These are phyloP conservation scores for Oceanodroma tethys DNA, from an alignment of 2,113 vertebrate species.

Conservation along the genomic window DNA sequence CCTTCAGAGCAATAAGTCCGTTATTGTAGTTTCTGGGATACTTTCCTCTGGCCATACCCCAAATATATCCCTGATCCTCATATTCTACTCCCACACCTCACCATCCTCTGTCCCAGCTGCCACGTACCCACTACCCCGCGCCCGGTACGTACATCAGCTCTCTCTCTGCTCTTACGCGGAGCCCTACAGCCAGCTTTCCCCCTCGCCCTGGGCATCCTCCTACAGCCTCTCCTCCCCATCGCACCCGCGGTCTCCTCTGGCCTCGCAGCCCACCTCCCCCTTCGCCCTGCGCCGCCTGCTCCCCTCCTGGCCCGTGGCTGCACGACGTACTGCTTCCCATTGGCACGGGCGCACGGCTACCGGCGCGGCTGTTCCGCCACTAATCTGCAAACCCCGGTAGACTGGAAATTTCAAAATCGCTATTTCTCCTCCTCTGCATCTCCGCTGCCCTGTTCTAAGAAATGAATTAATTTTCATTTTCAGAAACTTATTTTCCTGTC, in stretches of 20 bases:
- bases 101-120: neutral
- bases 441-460: neutral
- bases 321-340: neutral
- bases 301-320: neutral
- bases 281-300: neutral
- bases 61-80: neutral
- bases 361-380: neutral
- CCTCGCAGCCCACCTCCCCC: neutral
- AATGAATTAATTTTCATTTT: neutral
- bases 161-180: neutral
- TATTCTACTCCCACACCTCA: neutral
- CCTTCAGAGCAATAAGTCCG: neutral
- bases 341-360: neutral
- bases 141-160: neutral
- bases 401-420: neutral
- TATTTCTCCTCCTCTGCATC: neutral
- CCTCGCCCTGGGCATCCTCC: neutral
- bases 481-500: neutral
- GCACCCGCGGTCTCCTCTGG: neutral
- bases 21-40: neutral
- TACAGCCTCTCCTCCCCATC: neutral
- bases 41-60: neutral
- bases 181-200: neutral
- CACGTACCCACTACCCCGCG: accelerated
- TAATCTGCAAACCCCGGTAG: neutral